Evolutionary conservation across 2,797 vertebrate genomes (phyloP).

Genomic region (Lophotriccus pileatus): DNA sequence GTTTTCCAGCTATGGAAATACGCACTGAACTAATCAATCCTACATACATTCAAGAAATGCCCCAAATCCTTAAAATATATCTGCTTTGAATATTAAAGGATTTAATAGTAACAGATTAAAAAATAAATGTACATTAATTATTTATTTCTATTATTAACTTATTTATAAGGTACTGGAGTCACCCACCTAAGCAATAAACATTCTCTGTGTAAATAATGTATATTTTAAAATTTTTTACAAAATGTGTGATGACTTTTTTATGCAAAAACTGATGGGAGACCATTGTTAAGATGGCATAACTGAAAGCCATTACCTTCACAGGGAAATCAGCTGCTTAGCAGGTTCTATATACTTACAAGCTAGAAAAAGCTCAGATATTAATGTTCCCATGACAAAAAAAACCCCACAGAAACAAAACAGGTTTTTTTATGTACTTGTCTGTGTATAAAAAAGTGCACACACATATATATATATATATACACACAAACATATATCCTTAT

Average conservation of each 20-base stretch:
- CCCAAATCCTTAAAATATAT: neutral
- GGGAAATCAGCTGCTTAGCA: neutral
- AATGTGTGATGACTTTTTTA: neutral
- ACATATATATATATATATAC: neutral
- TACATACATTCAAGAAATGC: neutral
- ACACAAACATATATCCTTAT: neutral
- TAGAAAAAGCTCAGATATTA: neutral
- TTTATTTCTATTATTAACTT: constrained; percentile 27
- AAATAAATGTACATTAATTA: constrained; percentile 1
- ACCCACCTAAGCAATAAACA: neutral
- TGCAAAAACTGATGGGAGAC: neutral
- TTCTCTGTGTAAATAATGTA: constrained; percentile 32
- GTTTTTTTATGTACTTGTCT: neutral
- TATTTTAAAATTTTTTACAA: constrained; percentile 19
- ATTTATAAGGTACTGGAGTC: neutral
- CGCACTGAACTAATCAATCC: neutral
- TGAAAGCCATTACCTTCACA: neutral
- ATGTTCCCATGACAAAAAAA: neutral
- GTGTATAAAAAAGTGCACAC: neutral
- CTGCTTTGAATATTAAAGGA: neutral
- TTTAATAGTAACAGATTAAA: neutral
- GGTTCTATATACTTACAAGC: neutral
- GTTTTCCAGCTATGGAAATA: neutral
- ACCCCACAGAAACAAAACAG: no score
- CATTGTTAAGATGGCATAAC: neutral